Evolutionary conservation across 2,888 invertebrate species (phyloP), one percentile per base, ranked within the genome.

Genomic region (Drosophila colorata): DNA sequence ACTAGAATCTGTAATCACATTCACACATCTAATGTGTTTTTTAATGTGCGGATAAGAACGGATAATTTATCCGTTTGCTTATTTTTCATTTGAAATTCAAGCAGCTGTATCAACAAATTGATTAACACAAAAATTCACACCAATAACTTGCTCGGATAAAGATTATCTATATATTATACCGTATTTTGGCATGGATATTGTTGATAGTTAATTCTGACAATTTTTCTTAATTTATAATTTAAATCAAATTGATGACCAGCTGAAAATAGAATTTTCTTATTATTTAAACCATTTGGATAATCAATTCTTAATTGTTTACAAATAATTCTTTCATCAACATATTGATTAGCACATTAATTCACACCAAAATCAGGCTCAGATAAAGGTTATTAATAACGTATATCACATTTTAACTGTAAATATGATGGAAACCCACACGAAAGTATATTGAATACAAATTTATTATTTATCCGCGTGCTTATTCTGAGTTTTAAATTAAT

Each of bases 51-150:
- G 53, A 53, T 53, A 53, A 23, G 0, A 33, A 16, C 33, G 33
- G 23, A 13, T 53, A 33, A 33, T 43, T 53, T 33, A 33, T 33
- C 16, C 33, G 14, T 6, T 18, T 18, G 37, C 46, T 56, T 20
- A 35, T 25, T 56, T 28, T 25, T 14, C 9, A 41, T 20, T 44
- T 25, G 9, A 11, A 44, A 28, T n/a, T 9, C 53, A 43, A 43
- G 43, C 53, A 41, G 41, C 4, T 8, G 25, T 2, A 28, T 16
- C 11, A 20, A 14, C 14, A 43, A 41, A 41, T 52, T 49, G 51
- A 25, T 68, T 9, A 55, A 59, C 59, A 53, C 25, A 38, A 33
- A 14, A 60, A 16, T 68, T 68, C 44, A 55, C 69, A 68, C 69
- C 59, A 43, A 41, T 46, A 64, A 67, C 40, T 38, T 40, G 57